Evolutionary conservation across 2,888 invertebrate genomes (phyloP).

Genomic region (Cremastinae sp.): DNA sequence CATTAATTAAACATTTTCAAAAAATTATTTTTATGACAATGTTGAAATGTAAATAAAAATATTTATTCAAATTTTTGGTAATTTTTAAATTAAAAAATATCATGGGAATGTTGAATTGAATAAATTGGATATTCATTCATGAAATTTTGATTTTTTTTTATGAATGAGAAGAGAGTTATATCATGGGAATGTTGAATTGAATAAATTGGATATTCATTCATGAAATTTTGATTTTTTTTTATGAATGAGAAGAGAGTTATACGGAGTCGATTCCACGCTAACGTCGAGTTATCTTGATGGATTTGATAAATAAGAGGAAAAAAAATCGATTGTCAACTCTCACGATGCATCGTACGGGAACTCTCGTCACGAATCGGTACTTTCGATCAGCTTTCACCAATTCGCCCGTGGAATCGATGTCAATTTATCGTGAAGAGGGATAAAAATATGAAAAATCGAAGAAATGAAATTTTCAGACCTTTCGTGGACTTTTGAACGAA

Average conservation of each 20-base stretch:
- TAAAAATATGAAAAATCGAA: conserved; percentile 29
- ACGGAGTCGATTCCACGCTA: conserved; percentile 17
- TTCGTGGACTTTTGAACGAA: conserved; percentile 6
- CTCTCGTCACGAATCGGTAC: conserved; percentile 58
- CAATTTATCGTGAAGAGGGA: conserved; percentile 48
- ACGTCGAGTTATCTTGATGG: conserved; percentile 28
- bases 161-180: conserved; percentile 11
- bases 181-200: too few relatives aligned
- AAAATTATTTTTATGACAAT: too few relatives aligned
- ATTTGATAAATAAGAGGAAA: not conserved
- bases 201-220: not conserved
- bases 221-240: conserved; percentile 18
- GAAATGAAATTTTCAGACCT: conserved; percentile 48
- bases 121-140: conserved; percentile 3
- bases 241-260: conserved; percentile 9
- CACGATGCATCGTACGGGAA: conserved; percentile 44
- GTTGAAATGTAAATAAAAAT: too few relatives aligned
- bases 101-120: too few relatives aligned
- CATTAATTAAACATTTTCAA: too few relatives aligned
- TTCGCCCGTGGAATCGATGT: conserved; percentile 51
- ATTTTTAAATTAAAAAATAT: too few relatives aligned
- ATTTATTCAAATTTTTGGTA: too few relatives aligned
- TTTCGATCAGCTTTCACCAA: conserved; percentile 64
- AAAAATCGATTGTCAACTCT: conserved; percentile 50
- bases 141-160: conserved; percentile 16